Base-by-base conservation (phyloP, 92 coral and sea anemone species). In the Zoanthus solanderi region DNA sequence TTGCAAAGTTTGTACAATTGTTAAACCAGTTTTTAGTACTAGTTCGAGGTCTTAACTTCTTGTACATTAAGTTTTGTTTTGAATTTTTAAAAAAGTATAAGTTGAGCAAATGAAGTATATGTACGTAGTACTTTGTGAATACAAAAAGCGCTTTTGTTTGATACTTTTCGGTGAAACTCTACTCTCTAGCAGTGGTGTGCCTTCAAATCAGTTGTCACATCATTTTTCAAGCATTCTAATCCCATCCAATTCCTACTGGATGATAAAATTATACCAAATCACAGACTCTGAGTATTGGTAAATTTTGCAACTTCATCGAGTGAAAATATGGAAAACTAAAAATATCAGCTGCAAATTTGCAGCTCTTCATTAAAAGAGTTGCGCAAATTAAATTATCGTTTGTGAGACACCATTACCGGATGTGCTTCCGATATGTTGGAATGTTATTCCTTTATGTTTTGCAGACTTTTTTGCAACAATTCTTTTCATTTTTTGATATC, bases 391-490 rank as follows among this genome's bases (percentile, higher is more conserved):
- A 81, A 81, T 81, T 81, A 81, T 37, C 17, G 60, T 46, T 65
- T 81, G 85, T 65, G 61, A 67, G 85, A 67, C 63, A 81, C 74
- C 85, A 47, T 57, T 13, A 81, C 85, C 85, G 85, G 85, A 81
- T 81, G 2, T 57, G 16, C 60, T 75, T 15, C 31, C 57, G 84
- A 81, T 81, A 81, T n/a, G 63, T 66, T 66, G 67, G 85, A 67
- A 81, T 81, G 85, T 61, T 75, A 66, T 65, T 69, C 74, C 46
- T 81, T 45, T 46, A 66, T 48, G 85, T 81, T 81, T 63, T 81
- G 75, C 85, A 46, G 75, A 66, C 75, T 81, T 47, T n/a, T 65
- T 73, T 42, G 47, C 65, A 66, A 46, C 75, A n/a, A 44, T 81
- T 44, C 9, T 65, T 54, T 7, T 45, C 44, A 65, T 81, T 73